Conservation (phyloP, 1,140 invertebrate species). For the Chrysoperla carnea region DNA sequence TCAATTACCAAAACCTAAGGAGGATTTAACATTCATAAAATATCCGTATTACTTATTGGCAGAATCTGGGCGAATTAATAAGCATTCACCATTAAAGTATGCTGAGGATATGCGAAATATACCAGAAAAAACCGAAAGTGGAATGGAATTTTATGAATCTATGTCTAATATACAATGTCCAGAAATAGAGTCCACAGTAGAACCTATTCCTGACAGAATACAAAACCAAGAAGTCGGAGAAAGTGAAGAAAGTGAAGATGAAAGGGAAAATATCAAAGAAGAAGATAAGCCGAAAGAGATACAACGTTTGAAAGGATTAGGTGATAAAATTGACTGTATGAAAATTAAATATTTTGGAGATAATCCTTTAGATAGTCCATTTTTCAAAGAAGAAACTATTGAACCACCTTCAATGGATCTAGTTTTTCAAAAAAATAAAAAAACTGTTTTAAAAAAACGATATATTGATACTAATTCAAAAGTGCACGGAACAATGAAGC, state of each 20-base stretch:
- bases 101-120: slow-evolving; percentile 33
- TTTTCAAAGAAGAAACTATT: slow-evolving; percentile 39
- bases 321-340: slow-evolving; percentile 55
- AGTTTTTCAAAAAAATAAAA: slow-evolving; percentile 6
- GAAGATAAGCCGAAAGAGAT: slow-evolving; percentile 13
- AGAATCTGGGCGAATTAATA: slow-evolving; percentile 19
- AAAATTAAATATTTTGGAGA: slow-evolving; percentile 53
- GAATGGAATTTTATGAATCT: slow-evolving; percentile 40
- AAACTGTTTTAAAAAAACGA: too few species aligned
- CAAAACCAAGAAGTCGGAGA: slow-evolving; percentile 22
- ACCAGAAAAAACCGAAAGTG: slow-evolving; percentile 31
- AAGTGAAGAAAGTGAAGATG: slow-evolving; percentile 10
- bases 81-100: slow-evolving; percentile 36
- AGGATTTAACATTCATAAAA: slow-evolving; percentile 15
- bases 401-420: slow-evolving; percentile 7
- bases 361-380: slow-evolving; percentile 53
- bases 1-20: slow-evolving; percentile 6
- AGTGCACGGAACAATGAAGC: background rate
- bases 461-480: background rate
- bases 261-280: slow-evolving; percentile 11
- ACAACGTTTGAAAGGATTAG: slow-evolving; percentile 32
- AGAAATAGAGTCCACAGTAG: slow-evolving; percentile 28
- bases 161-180: slow-evolving; percentile 23
- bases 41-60: slow-evolving; percentile 31
- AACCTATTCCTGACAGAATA: slow-evolving; percentile 30